phyloP scores from a whole-genome alignment of 2,888 invertebrate genomes.

The Eupsilia transversa region DNA sequence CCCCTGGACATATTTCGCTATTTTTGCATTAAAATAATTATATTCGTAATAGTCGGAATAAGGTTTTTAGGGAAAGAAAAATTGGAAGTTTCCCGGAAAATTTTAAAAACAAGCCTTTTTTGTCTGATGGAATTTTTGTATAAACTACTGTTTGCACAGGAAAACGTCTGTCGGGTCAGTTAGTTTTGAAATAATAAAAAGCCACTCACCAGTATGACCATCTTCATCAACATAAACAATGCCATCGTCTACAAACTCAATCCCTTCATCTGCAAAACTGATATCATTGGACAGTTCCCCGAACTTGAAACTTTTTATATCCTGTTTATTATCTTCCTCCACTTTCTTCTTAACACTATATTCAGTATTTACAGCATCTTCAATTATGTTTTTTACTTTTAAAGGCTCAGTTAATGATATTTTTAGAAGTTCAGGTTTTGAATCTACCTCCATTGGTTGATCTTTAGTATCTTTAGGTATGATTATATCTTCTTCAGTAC shows the following conservation, averaged over 20 bases:
- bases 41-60: not conserved
- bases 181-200: slow-evolving; percentile 1
- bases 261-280: slow-evolving; percentile 76
- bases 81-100: not conserved
- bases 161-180: not conserved
- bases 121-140: not conserved
- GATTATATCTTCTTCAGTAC: not conserved
- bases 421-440: not conserved
- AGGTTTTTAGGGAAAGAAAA: not conserved
- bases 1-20: not conserved
- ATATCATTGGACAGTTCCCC: slow-evolving; percentile 68
- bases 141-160: not conserved
- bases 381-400: not conserved
- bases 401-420: not conserved
- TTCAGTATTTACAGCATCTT: not conserved
- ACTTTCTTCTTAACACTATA: slow-evolving; percentile 11
- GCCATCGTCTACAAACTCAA: slow-evolving; percentile 78
- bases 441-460: slow-evolving; percentile 49
- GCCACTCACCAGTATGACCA: slow-evolving; percentile 33
- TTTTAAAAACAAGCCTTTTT: not conserved
- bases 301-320: slow-evolving; percentile 25
- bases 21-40: not conserved
- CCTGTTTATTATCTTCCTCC: slow-evolving; percentile 14
- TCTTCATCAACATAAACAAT: slow-evolving; percentile 63
- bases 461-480: slow-evolving; percentile 5